Conservation (phyloP, 2,888 invertebrate genomes). For the Xanthorhoe spadicearia region DNA sequence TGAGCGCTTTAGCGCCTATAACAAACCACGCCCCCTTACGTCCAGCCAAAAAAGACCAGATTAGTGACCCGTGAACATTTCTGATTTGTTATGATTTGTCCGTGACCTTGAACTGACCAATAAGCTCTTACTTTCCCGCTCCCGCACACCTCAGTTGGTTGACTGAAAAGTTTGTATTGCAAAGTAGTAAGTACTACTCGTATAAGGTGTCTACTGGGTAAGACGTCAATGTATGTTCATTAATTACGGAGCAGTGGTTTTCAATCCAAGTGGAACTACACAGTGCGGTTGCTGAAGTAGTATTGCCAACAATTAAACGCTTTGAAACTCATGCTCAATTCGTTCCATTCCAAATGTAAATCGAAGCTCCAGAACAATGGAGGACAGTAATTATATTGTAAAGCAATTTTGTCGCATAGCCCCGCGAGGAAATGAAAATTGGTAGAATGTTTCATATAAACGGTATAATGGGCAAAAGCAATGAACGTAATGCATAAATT, state of each 20-base stretch:
- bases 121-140: too few species aligned
- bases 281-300: constrained; percentile 3
- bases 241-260: background rate
- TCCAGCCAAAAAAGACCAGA: too few species aligned
- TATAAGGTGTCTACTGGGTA: too few species aligned
- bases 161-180: too few species aligned
- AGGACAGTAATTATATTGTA: constrained; percentile 77
- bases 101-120: too few species aligned
- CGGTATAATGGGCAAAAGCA: constrained; percentile 53
- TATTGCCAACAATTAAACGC: constrained; percentile 17
- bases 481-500: constrained; percentile 62
- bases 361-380: constrained; percentile 71
- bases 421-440: constrained; percentile 65
- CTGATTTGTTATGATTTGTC: too few species aligned
- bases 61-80: too few species aligned
- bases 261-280: background rate
- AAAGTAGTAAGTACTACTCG: too few species aligned
- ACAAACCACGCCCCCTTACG: too few species aligned
- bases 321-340: constrained; percentile 45
- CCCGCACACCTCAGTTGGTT: too few species aligned
- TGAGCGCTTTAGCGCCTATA: too few species aligned
- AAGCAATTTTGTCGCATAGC: constrained; percentile 72
- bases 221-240: too few species aligned
- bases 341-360: constrained; percentile 72
- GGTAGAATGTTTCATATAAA: constrained; percentile 63